phyloP scores from a whole-genome alignment of 2,113 vertebrate species.

The Rhombomys opimus region DNA sequence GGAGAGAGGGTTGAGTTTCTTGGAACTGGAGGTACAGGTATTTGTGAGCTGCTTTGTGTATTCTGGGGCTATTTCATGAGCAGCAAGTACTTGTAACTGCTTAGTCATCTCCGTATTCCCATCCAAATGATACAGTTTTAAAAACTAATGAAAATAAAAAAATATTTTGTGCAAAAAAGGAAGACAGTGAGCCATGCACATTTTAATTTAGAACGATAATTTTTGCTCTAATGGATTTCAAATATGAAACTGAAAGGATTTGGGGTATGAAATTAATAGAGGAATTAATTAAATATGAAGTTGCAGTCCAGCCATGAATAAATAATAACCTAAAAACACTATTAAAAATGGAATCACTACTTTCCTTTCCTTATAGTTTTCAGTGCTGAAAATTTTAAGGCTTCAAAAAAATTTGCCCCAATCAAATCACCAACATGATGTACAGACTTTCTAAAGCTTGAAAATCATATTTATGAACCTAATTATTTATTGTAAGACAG shows the following conservation, averaged over 20 bases:
- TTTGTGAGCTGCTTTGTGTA: not conserved
- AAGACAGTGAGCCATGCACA: not conserved
- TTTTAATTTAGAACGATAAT: conserved; percentile 30
- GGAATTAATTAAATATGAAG: not conserved
- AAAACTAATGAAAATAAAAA: not conserved
- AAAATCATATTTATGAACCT: not conserved
- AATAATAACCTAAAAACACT: conserved; percentile 33
- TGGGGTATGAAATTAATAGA: conserved; percentile 28
- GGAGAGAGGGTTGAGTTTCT: not conserved
- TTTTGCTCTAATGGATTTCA: not conserved
- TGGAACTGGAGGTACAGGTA: not conserved
- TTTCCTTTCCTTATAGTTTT: conserved; percentile 51
- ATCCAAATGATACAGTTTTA: not conserved
- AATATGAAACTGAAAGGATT: not conserved
- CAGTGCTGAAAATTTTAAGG: conserved; percentile 3
- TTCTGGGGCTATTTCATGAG: too few relatives aligned
- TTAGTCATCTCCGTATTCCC: not conserved
- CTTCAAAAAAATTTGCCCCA: not conserved
- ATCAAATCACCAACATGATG: not conserved
- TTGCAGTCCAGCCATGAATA: not conserved
- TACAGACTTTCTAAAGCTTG: not conserved
- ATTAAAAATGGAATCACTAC: not conserved
- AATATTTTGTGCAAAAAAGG: conserved; percentile 1
- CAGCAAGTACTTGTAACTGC: not conserved
- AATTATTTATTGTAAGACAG: not conserved